Conservation (phyloP, 2,797 vertebrate species). For the Myotis myotis region DNA sequence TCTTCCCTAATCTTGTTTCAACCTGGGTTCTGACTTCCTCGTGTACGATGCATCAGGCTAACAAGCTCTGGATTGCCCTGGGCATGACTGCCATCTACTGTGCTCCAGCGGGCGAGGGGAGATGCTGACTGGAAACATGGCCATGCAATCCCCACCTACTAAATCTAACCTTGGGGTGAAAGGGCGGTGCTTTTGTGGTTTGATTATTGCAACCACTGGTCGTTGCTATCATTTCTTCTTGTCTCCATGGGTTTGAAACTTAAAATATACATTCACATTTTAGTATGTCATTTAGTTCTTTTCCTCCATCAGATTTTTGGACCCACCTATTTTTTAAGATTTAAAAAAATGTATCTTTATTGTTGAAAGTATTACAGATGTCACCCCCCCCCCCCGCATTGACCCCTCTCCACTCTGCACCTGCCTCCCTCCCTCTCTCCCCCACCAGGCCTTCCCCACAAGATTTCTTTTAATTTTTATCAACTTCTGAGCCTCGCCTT, state of each 20-base stretch:
- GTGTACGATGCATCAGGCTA: neutral
- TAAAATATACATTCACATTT: neutral
- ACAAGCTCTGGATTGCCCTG: neutral
- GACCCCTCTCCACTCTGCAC: too few species aligned
- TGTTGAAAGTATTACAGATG: too few species aligned
- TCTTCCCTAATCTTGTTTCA: constrained; percentile 31
- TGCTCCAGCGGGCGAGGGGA: neutral
- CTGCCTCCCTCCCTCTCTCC: too few species aligned
- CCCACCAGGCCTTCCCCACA: too few species aligned
- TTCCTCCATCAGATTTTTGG: neutral
- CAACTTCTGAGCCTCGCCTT: neutral
- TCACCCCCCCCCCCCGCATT: too few species aligned
- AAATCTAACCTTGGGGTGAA: neutral
- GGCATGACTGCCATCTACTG: neutral
- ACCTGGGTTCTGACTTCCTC: constrained; percentile 16
- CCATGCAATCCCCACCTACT: too few species aligned
- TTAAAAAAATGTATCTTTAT: neutral
- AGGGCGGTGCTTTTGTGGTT: neutral
- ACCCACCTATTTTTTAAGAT: neutral
- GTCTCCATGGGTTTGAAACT: neutral
- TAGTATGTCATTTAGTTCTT: neutral
- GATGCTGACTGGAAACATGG: neutral
- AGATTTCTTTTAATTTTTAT: constrained; percentile 24
- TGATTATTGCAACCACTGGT: neutral
- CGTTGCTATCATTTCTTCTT: neutral